Base-by-base conservation (phyloP, 2,797 vertebrate species). In the Poeciliopsis infans region DNA sequence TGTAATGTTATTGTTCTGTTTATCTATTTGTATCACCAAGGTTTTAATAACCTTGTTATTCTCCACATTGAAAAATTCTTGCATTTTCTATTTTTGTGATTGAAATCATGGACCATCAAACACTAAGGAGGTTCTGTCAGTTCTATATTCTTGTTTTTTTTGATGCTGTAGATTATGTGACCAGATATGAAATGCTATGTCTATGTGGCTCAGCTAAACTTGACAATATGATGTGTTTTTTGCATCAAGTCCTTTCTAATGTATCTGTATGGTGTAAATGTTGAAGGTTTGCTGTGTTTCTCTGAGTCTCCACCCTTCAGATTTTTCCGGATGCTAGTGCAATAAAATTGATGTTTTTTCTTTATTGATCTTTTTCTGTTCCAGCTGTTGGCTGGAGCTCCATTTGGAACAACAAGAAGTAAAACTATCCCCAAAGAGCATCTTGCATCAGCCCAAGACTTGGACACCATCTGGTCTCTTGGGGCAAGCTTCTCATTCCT, bases 391-490 rank as follows among this genome's bases (percentile, higher is more conserved):
- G 98, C 97, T 0, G 98, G 98, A 73, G 96, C 96, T 43, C 95
- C 98, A 0, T 99, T 99, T 0, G 98, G 98, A 87, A 99, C 96
- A 45, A 97, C 97, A 0, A 91, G 95, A 88, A 98, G 97, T 91
- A 99, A 99, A 95, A 97, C 95, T 72, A 98, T 99, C 76, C 98
- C 98, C 55, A 94, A 91, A 72, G 96, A 97, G 76, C 96, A 96
- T 1, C 28, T 97, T 1, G n/a, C 91, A 0, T 97, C 98, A 0
- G 98, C 98, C 45, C 98, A 99, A 49, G 98, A 99, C 88, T 92
- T 99, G 94, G 97, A 99, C 95, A 99, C 98, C 88, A 97, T 99
- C 94, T 99, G 98, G 98, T 99, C 98, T 79, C 96, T 99, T 0
- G 98, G 98, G 97, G 98, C 93, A 95, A 97, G 97, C 15, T 11